These are phyloP conservation scores for Cataglyphis cursor DNA, from an alignment of 2,888 invertebrate species.

Conservation along the genomic window DNA sequence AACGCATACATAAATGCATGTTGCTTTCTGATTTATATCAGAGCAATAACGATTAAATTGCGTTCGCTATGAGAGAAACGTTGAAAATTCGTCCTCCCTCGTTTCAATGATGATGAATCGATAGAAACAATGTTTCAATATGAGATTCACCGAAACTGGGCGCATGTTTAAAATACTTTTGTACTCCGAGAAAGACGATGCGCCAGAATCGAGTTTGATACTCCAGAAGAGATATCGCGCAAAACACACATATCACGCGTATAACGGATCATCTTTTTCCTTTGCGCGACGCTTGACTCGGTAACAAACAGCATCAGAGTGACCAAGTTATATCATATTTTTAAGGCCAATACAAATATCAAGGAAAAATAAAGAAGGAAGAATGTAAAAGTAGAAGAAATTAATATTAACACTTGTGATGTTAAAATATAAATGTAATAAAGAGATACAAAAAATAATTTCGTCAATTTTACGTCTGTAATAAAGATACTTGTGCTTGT, in stretches of 20 bases:
- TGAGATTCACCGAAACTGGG: not conserved
- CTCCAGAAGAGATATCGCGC: conserved; percentile 34
- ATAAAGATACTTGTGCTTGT: not conserved
- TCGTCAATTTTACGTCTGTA: not conserved
- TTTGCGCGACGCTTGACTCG: not conserved
- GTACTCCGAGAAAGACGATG: conserved; percentile 25
- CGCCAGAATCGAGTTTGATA: conserved; percentile 39
- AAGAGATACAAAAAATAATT: not conserved
- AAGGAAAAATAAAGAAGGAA: not conserved
- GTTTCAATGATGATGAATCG: not conserved
- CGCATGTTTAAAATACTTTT: conserved; percentile 3
- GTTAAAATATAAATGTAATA: not conserved
- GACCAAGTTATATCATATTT: too few species aligned
- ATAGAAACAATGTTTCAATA: not conserved
- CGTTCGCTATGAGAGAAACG: not conserved
- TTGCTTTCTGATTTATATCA: not conserved
- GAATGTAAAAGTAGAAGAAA: not conserved
- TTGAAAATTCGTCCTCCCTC: not conserved
- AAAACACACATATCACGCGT: conserved; percentile 46
- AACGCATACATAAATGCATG: not conserved
- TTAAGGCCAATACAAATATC: not conserved
- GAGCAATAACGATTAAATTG: conserved; percentile 7
- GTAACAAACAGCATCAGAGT: conserved; percentile 11
- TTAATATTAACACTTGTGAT: not conserved
- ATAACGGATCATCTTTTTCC: conserved; percentile 47